phyloP scores from a whole-genome alignment of 2,113 vertebrate genomes.

The Phrynosoma platyrhinos region DNA sequence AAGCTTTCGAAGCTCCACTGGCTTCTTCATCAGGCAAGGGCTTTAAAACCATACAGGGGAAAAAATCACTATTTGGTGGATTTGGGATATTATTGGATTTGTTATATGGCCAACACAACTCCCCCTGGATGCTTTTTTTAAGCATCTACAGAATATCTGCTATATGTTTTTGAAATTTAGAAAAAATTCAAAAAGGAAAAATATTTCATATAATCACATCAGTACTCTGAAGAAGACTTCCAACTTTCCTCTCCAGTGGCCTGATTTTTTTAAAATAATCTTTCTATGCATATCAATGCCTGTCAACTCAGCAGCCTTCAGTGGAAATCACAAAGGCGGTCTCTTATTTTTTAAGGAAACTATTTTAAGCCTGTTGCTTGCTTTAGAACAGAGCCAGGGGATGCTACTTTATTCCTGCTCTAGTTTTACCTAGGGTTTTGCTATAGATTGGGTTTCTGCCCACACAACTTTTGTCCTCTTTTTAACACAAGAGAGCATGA shows the following conservation, averaged over 20 bases:
- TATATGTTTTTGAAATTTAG: no score
- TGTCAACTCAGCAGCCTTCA: not conserved
- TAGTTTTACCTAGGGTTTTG: not conserved
- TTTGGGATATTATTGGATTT: no score
- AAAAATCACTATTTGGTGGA: no score
- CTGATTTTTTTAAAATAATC: not conserved
- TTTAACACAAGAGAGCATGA: not conserved
- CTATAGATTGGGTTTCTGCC: not conserved
- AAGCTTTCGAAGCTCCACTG: no score
- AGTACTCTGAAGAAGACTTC: not conserved
- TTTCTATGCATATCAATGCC: constrained; percentile 9
- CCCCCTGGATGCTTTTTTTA: no score
- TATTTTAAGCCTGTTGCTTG: not conserved
- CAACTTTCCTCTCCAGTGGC: not conserved
- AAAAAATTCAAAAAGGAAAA: no score
- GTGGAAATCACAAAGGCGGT: not conserved
- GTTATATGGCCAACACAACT: no score
- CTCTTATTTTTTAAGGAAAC: not conserved
- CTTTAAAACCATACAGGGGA: no score
- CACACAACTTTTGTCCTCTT: not conserved
- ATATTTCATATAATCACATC: no score
- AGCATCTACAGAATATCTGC: not conserved
- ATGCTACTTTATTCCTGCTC: not conserved
- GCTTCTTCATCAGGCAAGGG: no score
- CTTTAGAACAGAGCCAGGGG: not conserved